A percentile compares a stretch with the other conserved stretches of the same genome.
Evolutionary conservation across 2,888 invertebrate species (phyloP).

Genomic region (Drosophila flavopinicola): DNA sequence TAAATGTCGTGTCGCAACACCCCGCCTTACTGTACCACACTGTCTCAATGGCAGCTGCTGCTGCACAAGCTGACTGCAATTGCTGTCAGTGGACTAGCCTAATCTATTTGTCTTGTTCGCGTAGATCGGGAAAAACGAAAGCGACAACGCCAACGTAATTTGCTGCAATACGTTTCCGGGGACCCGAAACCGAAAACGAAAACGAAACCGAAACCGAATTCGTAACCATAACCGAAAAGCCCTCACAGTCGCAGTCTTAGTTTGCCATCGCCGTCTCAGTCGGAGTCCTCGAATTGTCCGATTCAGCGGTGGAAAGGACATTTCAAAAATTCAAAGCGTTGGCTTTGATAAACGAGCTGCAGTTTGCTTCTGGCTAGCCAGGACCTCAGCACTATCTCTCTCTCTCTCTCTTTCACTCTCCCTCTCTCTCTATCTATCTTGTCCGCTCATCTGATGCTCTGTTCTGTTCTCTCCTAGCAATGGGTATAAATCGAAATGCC

Average conservation of each 20-base stretch:
- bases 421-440: neutral
- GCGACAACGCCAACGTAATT: constrained; percentile 72
- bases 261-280: constrained; percentile 3
- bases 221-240: constrained; percentile 18
- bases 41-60: neutral
- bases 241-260: neutral
- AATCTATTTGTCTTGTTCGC: constrained; percentile 77
- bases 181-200: constrained; percentile 31
- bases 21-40: neutral
- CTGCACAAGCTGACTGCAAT: constrained; percentile 20
- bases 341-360: constrained; percentile 75
- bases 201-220: constrained; percentile 31
- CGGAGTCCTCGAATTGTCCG: constrained; percentile 24
- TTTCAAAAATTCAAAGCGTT: constrained; percentile 76
- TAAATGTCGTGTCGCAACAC: constrained; percentile 34
- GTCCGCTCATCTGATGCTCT: constrained; percentile 6
- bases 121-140: constrained; percentile 54
- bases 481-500: constrained; percentile 59
- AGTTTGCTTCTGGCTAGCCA: constrained; percentile 43
- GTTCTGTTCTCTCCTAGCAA: constrained; percentile 14
- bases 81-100: constrained; percentile 53
- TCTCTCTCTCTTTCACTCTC: neutral
- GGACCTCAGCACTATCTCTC: neutral
- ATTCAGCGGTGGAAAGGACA: constrained; percentile 71
- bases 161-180: constrained; percentile 74